Base-by-base conservation (phyloP, 2,888 invertebrate species). In the Panorpa germanica region DNA sequence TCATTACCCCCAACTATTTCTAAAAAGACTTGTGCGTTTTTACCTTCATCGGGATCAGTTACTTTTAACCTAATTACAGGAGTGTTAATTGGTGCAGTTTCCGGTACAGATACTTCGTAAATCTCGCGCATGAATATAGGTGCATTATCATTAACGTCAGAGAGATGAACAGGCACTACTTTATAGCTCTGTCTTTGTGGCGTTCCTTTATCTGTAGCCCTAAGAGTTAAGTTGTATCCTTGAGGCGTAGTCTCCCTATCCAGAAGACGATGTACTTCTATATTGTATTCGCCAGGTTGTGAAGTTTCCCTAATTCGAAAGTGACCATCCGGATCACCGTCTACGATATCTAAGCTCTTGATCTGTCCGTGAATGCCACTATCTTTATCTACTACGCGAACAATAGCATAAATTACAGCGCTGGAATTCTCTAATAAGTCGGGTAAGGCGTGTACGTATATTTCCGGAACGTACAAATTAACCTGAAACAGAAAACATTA, bases 1-100 rank as follows among this genome's bases (percentile, higher is more conserved):
- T 85, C 81, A 51, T 91, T 90, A 4, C 91, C 91, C 3, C 83
- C 86, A 3, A 83, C 83, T 31, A 95, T 85, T 54, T 81, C 77
- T 36, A 93, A 69, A 43, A 71, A 71, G 2, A 91, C 80, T 44
- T 77, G 67, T 5, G 85, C 82, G 49, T 85, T 85, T 47, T 65
- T 70, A 0, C 83, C 83, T 39, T 72, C 69, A 48, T 88, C 86
- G 1, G 71, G 71, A 51, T 91, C 90, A 11, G 70, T 72, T 1
- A 90, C 85, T 51, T 81, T 83, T 31, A 93, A 64, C 39, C 82
- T 64, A 39, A 90, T 74, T 23, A 95, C 68, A 2, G 88, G 86
- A 29, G 88, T 85, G 46, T 83, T 80, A 6, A 80, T 63, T 8
- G 91, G 91, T 4, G 85, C 78, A 3, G 77, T 80, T 60, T 95